Base-by-base conservation (phyloP, 35 echinoderm and acorn worm species). In the Amphiura filiformis region DNA sequence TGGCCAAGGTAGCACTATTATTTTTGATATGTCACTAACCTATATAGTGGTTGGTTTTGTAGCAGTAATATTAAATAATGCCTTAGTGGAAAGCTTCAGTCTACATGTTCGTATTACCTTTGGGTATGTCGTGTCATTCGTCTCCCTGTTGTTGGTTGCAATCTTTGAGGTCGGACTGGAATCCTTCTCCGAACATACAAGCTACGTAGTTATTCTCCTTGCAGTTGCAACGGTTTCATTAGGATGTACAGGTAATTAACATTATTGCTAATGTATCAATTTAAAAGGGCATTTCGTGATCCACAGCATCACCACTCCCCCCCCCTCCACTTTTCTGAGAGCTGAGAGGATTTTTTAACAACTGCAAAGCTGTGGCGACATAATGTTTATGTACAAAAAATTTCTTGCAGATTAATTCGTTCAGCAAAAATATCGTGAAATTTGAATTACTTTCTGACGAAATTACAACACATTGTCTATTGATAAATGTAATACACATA, bases 191-290 rank as follows among this genome's bases (percentile, higher is more conserved):
- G 36, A 77, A 23, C 80, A 82, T 7, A 39, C 56, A 52, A 84
- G 88, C 37, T 94, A 94, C 39, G 79, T 83, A 26, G 88, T 94
- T 42, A 87, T 90, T 37, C 80, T 94, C 13, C 56, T 78, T 38
- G 93, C 93, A 7, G 88, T 94, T 34, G 93, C 93, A 28, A 37
- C 77, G 32, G 88, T 89, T 38, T 85, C 93, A 35, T 85, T 94
- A 42, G 93, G 93, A 61, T 94, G 93, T 26, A 94, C 93, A 52
- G 85, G 93, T 94, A 90, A n/a, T n/a, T n/a, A n/a, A n/a, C n/a
- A n/a, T n/a, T n/a, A n/a, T n/a, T n/a, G n/a, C n/a, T n/a, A n/a
- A n/a, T n/a, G n/a, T n/a, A n/a, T n/a, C n/a, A n/a, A n/a, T n/a
- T n/a, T n/a, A n/a, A n/a, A n/a, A n/a, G n/a, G n/a, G n/a, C n/a